These are phyloP conservation scores for Saccostrea echinata DNA, from an alignment of 1,140 invertebrate species.

Conservation along the genomic window DNA sequence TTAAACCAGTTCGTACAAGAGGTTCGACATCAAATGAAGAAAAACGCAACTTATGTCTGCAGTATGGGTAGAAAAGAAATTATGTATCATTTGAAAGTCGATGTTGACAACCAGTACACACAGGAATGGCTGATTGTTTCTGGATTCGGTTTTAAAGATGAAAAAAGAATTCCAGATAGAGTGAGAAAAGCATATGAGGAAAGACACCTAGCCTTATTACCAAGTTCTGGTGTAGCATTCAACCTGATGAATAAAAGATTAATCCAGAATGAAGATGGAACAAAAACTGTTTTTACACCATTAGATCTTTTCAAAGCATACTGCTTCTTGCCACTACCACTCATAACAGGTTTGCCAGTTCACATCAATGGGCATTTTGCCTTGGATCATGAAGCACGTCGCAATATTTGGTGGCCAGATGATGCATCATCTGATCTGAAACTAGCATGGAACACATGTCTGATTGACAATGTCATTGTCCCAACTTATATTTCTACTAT, in stretches of 20 bases:
- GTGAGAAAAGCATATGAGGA: slow-evolving; percentile 54
- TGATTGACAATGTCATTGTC: slow-evolving; percentile 12
- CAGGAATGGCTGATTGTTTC: slow-evolving; percentile 64
- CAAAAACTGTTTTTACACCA: background rate
- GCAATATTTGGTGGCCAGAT: slow-evolving; percentile 69
- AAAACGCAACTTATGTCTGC: background rate
- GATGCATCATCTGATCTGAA: slow-evolving; percentile 13
- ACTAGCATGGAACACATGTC: slow-evolving; percentile 55
- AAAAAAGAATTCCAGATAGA: slow-evolving; percentile 30
- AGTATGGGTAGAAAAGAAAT: background rate
- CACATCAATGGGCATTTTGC: slow-evolving; percentile 78
- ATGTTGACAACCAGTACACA: background rate
- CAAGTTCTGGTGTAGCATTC: slow-evolving; percentile 71
- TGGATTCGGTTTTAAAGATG: slow-evolving; percentile 65
- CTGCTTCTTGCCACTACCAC: slow-evolving; percentile 76
- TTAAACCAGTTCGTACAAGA: background rate
- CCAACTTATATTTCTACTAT: slow-evolving; percentile 23
- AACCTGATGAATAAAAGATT: background rate
- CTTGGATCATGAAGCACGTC: slow-evolving; percentile 73
- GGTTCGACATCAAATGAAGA: background rate
- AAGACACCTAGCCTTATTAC: slow-evolving; percentile 64
- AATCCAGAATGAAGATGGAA: background rate
- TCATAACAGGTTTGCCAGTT: slow-evolving; percentile 72
- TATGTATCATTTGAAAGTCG: background rate
- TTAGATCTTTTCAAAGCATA: slow-evolving; percentile 48